phyloP scores from a whole-genome alignment of 2,888 invertebrate species.

The Aplocera efformata region DNA sequence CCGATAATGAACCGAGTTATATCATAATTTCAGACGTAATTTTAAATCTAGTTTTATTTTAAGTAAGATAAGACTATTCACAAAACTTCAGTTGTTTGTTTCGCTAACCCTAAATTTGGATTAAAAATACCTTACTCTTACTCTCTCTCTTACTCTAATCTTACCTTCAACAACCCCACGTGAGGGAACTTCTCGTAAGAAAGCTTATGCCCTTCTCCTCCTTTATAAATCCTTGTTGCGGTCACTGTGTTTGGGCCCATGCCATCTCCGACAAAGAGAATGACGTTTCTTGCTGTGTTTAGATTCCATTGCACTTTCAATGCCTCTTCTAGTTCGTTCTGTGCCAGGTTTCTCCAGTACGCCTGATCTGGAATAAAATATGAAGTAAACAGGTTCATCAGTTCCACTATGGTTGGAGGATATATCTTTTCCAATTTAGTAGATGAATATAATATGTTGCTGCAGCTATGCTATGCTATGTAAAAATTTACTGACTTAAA shows the following conservation, averaged over 20 bases:
- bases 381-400: too few species aligned
- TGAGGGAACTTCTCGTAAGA: slow-evolving; percentile 91
- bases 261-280: slow-evolving; percentile 94
- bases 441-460: too few species aligned
- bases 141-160: neutral
- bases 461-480: too few species aligned
- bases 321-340: slow-evolving; percentile 77
- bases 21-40: too few species aligned
- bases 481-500: too few species aligned
- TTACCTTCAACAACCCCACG: slow-evolving; percentile 90
- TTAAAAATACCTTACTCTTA: neutral
- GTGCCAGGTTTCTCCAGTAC: slow-evolving; percentile 73
- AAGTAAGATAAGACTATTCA: too few species aligned
- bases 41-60: too few species aligned
- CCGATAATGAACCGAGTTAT: too few species aligned
- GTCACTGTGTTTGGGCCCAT: slow-evolving; percentile 94
- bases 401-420: too few species aligned
- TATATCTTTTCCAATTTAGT: too few species aligned
- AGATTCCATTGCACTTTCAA: slow-evolving; percentile 79
- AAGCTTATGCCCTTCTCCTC: slow-evolving; percentile 86
- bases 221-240: slow-evolving; percentile 88
- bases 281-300: slow-evolving; percentile 88
- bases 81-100: too few species aligned
- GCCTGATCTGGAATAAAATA: slow-evolving; percentile 44
- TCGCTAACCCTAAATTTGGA: too few species aligned